These are phyloP conservation scores for Ictalurus punctatus DNA, from an alignment of 2,113 vertebrate genomes.

Conservation along the genomic window DNA sequence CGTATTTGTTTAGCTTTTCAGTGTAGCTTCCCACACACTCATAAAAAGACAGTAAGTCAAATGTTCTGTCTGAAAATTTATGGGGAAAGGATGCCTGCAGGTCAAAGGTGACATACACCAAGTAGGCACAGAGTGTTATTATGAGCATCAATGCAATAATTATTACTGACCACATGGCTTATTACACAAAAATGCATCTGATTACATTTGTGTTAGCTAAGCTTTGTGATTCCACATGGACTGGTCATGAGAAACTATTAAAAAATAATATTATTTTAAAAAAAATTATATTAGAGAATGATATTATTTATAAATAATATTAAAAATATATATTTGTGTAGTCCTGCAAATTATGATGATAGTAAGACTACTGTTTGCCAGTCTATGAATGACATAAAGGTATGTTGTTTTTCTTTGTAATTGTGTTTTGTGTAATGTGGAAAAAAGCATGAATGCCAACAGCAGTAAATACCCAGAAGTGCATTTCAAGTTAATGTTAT, in stretches of 20 bases:
- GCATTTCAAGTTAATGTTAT: not conserved
- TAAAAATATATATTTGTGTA: not conserved
- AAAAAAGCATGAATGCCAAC: not conserved
- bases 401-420: constrained; percentile 3
- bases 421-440: not conserved
- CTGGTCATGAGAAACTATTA: not conserved
- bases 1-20: constrained; percentile 26
- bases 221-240: not conserved
- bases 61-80: constrained; percentile 49
- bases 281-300: no score
- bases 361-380: not conserved
- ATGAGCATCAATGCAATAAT: constrained; percentile 48
- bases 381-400: not conserved
- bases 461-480: not conserved
- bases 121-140: constrained; percentile 41
- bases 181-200: not conserved
- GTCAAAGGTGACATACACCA: constrained; percentile 55
- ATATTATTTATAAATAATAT: no score
- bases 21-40: constrained; percentile 24
- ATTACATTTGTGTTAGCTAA: constrained; percentile 1
- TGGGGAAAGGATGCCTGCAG: constrained; percentile 30
- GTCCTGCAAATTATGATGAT: not conserved
- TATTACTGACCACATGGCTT: not conserved
- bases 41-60: constrained; percentile 36
- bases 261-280: no score